phyloP scores from a whole-genome alignment of 2,888 invertebrate species.

The Rhabditoides inermis region DNA sequence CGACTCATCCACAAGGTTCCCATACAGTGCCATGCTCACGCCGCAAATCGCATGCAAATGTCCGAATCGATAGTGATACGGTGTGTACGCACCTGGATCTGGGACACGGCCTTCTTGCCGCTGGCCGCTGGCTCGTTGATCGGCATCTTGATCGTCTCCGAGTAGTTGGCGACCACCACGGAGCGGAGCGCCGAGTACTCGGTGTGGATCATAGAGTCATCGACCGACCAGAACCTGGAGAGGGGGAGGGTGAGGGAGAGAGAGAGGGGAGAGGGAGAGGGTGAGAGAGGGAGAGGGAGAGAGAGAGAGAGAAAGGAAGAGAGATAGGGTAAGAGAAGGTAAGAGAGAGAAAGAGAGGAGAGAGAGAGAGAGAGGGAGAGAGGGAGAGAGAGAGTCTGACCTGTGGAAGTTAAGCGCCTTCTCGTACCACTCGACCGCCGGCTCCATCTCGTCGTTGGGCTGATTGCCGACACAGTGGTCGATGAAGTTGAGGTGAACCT shows the following conservation, averaged over 20 bases:
- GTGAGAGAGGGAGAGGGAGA: too few relatives aligned
- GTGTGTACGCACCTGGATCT: conserved; percentile 68
- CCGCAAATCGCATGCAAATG: too few relatives aligned
- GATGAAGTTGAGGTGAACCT: conserved; percentile 71
- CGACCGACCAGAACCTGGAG: conserved; percentile 74
- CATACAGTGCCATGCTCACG: too few relatives aligned
- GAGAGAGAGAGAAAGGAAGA: neutral
- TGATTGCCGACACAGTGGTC: conserved; percentile 98
- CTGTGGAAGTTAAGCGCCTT: conserved; percentile 56
- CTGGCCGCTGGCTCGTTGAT: conserved; percentile 94
- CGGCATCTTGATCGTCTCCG: conserved; percentile 89
- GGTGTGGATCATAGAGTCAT: conserved; percentile 87
- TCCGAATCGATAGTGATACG: too few relatives aligned
- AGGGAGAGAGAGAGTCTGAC: conserved; percentile 7
- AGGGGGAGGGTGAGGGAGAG: too few relatives aligned
- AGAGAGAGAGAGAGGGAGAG: too few relatives aligned
- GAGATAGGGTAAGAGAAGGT: too few relatives aligned
- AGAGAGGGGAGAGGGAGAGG: too few relatives aligned
- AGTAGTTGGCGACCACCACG: conserved; percentile 91
- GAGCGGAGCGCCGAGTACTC: conserved; percentile 93
- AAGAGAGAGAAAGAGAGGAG: too few relatives aligned
- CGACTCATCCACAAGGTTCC: too few relatives aligned
- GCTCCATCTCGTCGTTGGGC: conserved; percentile 81
- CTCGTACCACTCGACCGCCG: conserved; percentile 81
- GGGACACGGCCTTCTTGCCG: conserved; percentile 74